Evolutionary conservation across 2,797 vertebrate genomes (phyloP).

Genomic region (Jordanella pulchra): DNA sequence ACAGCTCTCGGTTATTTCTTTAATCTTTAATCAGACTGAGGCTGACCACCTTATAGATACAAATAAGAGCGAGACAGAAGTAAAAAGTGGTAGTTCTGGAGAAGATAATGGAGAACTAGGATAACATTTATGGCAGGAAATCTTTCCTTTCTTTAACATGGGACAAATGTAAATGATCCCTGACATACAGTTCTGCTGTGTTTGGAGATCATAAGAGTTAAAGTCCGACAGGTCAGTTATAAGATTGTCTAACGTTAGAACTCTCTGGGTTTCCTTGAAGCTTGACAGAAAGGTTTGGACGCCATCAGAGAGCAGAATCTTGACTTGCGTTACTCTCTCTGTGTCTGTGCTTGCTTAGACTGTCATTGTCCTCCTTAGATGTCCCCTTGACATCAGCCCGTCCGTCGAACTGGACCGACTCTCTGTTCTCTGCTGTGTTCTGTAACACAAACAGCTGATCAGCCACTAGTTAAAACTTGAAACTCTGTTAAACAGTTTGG

Average conservation of each 20-base stretch:
- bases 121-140: not conserved
- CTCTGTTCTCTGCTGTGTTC: not conserved
- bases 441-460: not conserved
- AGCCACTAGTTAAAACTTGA: not conserved
- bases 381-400: not conserved
- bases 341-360: not conserved
- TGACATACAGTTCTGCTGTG: not conserved
- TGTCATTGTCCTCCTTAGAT: not conserved
- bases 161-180: not conserved
- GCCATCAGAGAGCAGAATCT: slow-evolving; percentile 12
- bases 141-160: not conserved
- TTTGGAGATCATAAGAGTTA: not conserved
- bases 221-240: not conserved
- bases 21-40: not conserved
- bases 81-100: not conserved
- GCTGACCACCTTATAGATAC: too few relatives aligned
- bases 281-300: not conserved
- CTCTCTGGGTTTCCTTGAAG: too few relatives aligned
- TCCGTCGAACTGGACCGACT: not conserved
- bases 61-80: too few relatives aligned
- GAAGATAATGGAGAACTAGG: not conserved
- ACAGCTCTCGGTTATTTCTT: not conserved
- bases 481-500: not conserved
- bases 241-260: not conserved
- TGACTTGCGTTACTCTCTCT: fast-evolving